A percentile compares a stretch with the other conserved stretches of the same genome.
These are phyloP conservation scores for Vulpes vulpes DNA, from an alignment of 2,113 vertebrate species.

Conservation along the genomic window DNA sequence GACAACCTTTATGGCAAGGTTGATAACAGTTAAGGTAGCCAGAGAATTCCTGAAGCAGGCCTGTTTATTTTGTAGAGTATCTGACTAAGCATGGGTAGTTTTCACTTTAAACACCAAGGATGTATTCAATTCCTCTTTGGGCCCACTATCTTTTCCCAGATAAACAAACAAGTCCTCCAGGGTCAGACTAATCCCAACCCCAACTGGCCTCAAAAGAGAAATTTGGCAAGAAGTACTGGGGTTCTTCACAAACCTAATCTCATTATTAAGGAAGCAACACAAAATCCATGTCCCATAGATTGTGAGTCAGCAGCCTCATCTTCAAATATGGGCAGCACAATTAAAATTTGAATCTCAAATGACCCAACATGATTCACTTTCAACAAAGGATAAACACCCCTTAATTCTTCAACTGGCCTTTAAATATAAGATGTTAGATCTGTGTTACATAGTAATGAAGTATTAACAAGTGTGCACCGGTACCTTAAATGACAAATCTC, in stretches of 20 bases:
- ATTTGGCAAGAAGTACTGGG: slow-evolving; percentile 5
- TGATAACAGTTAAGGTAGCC: slow-evolving; percentile 38
- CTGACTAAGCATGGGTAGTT: not conserved
- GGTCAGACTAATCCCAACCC: slow-evolving; percentile 57
- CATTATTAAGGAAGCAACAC: slow-evolving; percentile 67
- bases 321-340: slow-evolving; percentile 72
- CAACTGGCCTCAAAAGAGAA: slow-evolving; percentile 45
- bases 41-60: slow-evolving; percentile 56
- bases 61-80: slow-evolving; percentile 47
- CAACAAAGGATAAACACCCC: slow-evolving; percentile 58
- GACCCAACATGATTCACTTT: slow-evolving; percentile 48
- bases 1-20: not conserved
- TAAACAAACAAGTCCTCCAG: slow-evolving; percentile 46
- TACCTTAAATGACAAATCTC: slow-evolving; percentile 69
- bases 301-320: slow-evolving; percentile 22
- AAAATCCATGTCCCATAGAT: slow-evolving; percentile 61
- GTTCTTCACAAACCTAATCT: slow-evolving; percentile 49
- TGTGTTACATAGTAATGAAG: slow-evolving; percentile 52
- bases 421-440: slow-evolving; percentile 53
- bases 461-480: slow-evolving; percentile 58
- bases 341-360: slow-evolving; percentile 60
- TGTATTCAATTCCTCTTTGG: slow-evolving; percentile 31
- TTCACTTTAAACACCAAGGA: slow-evolving; percentile 69
- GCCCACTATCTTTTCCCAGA: slow-evolving; percentile 35
- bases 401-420: slow-evolving; percentile 62